Evolutionary conservation across 2,888 invertebrate species (phyloP).

Genomic region (Bedellia somnulentella): DNA sequence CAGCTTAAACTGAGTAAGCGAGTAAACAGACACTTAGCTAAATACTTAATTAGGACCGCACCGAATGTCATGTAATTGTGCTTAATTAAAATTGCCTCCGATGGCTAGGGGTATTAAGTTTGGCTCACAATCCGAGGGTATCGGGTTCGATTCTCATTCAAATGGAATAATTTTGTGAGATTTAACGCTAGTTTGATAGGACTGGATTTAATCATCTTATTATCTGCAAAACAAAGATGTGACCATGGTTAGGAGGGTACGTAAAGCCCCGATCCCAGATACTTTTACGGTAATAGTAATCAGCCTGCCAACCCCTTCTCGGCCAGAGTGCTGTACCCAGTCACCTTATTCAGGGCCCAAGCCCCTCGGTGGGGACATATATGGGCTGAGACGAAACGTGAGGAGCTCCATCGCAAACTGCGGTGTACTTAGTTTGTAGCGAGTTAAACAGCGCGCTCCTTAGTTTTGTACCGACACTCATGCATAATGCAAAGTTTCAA

Average conservation of each 20-base stretch:
- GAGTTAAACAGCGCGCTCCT: conserved; percentile 3
- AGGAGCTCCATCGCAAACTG: not conserved
- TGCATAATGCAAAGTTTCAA: conserved; percentile 45
- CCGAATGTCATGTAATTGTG: too few species aligned
- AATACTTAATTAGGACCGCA: too few species aligned
- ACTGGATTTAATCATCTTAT: too few species aligned
- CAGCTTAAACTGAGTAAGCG: too few species aligned
- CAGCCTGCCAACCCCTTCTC: not conserved
- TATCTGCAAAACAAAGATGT: too few species aligned
- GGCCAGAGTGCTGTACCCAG: not conserved
- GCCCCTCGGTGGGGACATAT: not conserved
- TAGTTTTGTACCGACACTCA: conserved; percentile 13
- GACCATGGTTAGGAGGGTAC: not conserved
- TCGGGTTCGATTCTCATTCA: too few species aligned
- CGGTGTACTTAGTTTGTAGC: conserved; percentile 1
- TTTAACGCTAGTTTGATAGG: too few species aligned
- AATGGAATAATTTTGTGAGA: too few species aligned
- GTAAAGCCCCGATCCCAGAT: not conserved
- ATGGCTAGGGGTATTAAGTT: too few species aligned
- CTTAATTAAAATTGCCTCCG: too few species aligned
- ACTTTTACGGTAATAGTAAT: not conserved
- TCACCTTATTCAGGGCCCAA: not conserved
- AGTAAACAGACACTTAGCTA: too few species aligned
- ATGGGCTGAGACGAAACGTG: not conserved
- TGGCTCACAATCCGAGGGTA: too few species aligned